Percentiles rank a stretch among this genome's conserved stretches.
Evolutionary conservation across 2,797 vertebrate species (phyloP).

Genomic region (Neostethus bicornis): DNA sequence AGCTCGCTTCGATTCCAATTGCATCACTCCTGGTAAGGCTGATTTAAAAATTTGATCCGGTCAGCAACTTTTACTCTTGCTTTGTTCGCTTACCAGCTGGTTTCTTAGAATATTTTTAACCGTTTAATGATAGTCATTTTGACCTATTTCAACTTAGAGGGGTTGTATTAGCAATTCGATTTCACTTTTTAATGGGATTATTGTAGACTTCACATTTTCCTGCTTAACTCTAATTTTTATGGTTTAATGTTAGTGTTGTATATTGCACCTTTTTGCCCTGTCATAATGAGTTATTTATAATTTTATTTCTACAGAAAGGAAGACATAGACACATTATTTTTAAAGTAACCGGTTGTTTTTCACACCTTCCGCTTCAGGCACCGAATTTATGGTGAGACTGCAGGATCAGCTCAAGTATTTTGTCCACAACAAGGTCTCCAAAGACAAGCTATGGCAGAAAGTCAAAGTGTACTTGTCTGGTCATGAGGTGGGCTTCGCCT

Average conservation of each 20-base stretch:
- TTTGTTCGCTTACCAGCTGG: not conserved
- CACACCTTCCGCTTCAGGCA: slow-evolving; percentile 80
- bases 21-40: slow-evolving; percentile 93
- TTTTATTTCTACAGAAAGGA: too few relatives aligned
- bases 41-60: not conserved
- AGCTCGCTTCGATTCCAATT: slow-evolving; percentile 98
- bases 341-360: not conserved
- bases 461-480: slow-evolving; percentile 94
- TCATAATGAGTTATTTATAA: too few relatives aligned
- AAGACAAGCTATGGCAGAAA: slow-evolving; percentile 93
- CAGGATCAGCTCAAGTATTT: slow-evolving; percentile 98
- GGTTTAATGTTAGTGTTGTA: too few relatives aligned
- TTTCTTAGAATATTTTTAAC: not conserved
- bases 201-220: too few relatives aligned
- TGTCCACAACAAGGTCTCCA: slow-evolving; percentile 95
- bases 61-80: not conserved
- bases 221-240: too few relatives aligned
- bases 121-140: too few relatives aligned
- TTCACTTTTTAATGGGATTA: too few relatives aligned
- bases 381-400: slow-evolving; percentile 96
- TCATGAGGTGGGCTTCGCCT: slow-evolving; percentile 85
- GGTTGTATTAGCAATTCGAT: too few relatives aligned
- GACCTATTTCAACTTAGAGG: too few relatives aligned
- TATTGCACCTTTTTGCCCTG: too few relatives aligned
- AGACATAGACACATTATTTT: not conserved